phyloP scores from a whole-genome alignment of 2,113 vertebrate genomes.

The Craseonycteris thonglongyai region DNA sequence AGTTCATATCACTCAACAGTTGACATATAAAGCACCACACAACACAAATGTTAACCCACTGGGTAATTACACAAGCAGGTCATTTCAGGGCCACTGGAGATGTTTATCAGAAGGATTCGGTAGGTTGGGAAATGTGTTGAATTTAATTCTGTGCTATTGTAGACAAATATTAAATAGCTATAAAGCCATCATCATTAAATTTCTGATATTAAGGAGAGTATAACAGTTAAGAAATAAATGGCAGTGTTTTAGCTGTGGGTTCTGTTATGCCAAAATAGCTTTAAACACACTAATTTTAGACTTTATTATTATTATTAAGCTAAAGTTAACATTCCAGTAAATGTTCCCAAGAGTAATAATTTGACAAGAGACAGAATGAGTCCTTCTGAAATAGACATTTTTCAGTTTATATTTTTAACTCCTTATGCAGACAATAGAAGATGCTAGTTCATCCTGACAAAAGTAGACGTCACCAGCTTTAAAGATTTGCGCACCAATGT shows the following conservation, averaged over 20 bases:
- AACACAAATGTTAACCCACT: constrained; percentile 4
- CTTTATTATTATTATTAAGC: constrained; percentile 41
- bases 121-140: background rate
- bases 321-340: constrained; percentile 28
- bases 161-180: constrained; percentile 20
- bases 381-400: constrained; percentile 28
- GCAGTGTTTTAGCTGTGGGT: background rate
- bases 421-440: background rate
- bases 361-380: background rate
- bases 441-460: background rate
- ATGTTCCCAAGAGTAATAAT: constrained; percentile 18
- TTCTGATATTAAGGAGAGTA: background rate
- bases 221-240: background rate
- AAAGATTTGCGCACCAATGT: background rate
- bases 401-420: background rate
- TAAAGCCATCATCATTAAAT: background rate
- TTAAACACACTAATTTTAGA: constrained; percentile 24
- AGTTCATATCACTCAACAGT: constrained; percentile 36
- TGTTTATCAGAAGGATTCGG: constrained; percentile 19
- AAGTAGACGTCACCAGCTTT: background rate
- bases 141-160: background rate
- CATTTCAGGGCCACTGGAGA: constrained; percentile 19
- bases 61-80: constrained; percentile 18
- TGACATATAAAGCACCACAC: constrained; percentile 29
- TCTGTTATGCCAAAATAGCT: background rate